Evolutionary conservation across 2,113 vertebrate genomes (phyloP), one percentile per base, ranked within the genome.

Genomic region (Leuciscus idus): DNA sequence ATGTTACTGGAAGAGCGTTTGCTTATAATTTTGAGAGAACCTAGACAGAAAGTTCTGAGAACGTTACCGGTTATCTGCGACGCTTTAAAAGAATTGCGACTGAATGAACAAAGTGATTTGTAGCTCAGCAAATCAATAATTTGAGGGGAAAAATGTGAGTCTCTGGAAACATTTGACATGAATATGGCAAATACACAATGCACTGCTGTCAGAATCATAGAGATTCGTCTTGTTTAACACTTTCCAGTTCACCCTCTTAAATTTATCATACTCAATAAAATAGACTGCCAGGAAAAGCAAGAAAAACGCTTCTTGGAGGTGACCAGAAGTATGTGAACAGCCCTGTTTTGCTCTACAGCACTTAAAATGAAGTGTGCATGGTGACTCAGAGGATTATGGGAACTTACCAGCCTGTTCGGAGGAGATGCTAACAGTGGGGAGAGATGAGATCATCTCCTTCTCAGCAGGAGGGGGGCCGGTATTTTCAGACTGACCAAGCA

Each of bases 351-450:
- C 39, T 82, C 61, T 26, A 26, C 10, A 26, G 62, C 17, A 77
- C 13, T 62, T 62, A n/a, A 84, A 81, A 83, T 59, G 12, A 86
- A 83, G 74, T 75, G 72, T 64, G 52, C 1, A 23, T 59, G 81
- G 68, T 89, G 87, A 87, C 87, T 88, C 87, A 90, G 79, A 36
- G 70, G 66, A 90, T 85, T 86, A 87, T 84, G 86, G 78, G 85
- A 84, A 92, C 93, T 89, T 89, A 98, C 97, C 97, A 61, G 96
- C 96, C 95, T 98, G 96, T 93, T 98, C 96, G 94, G 96, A 94
- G 94, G 96, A 96, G 89, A 98, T 93, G n/a, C 93, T 92, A 93
- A 98, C 96, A 1, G 95, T 96, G 8, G 97, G 97, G 86, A 98
- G 95, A 21, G 96, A 96, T 4, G 95, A 96, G 90, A 97, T 98